A percentile compares a stretch with the other conserved stretches of the same genome.
Evolutionary conservation across 2,888 invertebrate genomes (phyloP).

Genomic region (Colletes collaris): DNA sequence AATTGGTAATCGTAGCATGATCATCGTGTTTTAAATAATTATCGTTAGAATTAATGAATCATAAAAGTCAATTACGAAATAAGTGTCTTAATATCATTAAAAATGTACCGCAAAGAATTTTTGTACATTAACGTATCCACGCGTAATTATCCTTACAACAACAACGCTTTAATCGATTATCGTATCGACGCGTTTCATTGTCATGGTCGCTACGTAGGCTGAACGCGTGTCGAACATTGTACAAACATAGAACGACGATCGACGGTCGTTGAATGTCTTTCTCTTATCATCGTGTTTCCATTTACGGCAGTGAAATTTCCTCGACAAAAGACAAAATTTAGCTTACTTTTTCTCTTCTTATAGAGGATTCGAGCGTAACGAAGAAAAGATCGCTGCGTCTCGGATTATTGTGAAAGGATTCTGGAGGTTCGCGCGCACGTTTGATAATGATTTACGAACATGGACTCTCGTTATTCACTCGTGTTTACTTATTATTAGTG

Average conservation of each 20-base stretch:
- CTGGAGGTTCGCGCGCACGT: too few relatives aligned
- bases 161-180: conserved; percentile 46
- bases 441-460: too few relatives aligned
- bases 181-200: conserved; percentile 42
- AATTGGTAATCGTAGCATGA: conserved; percentile 64
- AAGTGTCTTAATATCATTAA: conserved; percentile 67
- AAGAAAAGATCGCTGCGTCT: too few relatives aligned
- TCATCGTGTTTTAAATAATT: conserved; percentile 69
- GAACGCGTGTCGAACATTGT: conserved; percentile 31
- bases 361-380: background rate
- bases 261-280: background rate
- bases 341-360: too few relatives aligned
- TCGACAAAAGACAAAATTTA: too few relatives aligned
- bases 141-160: conserved; percentile 58
- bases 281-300: too few relatives aligned
- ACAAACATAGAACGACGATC: too few relatives aligned
- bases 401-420: too few relatives aligned
- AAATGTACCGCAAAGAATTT: conserved; percentile 77
- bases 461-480: too few relatives aligned
- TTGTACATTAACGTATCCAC: conserved; percentile 67
- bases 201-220: conserved; percentile 43
- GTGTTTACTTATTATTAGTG: too few relatives aligned
- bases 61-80: conserved; percentile 65
- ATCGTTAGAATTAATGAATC: conserved; percentile 67
- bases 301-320: too few relatives aligned